Evolutionary conservation across 2,888 invertebrate species (phyloP), one percentile per base, ranked within the genome.

Genomic region (Macaria notata): DNA sequence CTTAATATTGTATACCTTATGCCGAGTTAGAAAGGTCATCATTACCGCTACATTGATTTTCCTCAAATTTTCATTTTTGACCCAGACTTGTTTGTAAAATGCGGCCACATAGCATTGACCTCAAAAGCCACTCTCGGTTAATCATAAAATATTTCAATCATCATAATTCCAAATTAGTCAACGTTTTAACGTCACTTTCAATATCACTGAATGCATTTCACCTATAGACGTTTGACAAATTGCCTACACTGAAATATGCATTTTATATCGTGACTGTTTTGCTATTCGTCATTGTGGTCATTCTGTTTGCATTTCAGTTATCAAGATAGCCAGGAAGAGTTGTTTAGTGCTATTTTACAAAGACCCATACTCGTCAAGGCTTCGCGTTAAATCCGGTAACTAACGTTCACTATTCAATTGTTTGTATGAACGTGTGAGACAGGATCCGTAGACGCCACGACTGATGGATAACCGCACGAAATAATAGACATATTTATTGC

Each of bases 301-400:
- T 73, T 72, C 68, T 81, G 76, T 84, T 84, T 86, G 82, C 79
- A 78, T 71, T 75, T 71, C 71, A 79, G 68, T 85, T 85, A 86
- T 79, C 86, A 79, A 69, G 76, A 82, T 79, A 79, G 75, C 63
- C 79, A 86, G 88, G 89, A 88, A 88, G 82, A 71, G 64, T 61
- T 61, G 61, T 72, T 69, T 71, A 45, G 61, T 67, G 64, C 73
- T 73, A 73, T 75, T 78, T 79, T 74, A 79, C 72, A 77, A 80
- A 79, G 75, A 78, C 64, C 64, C 66, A 65, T 75, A 73, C 64
- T 60, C 72, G 66, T 77, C 85, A 87, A 87, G 86, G 86, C 71
- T 73, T 76, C 76, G 75, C 76, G 73, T 66, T 59, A 71, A 73
- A 71, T 76, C 72, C 66, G 70, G 69, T 65, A 65, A 60, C 61